Base-by-base conservation (phyloP, 2,113 vertebrate genomes). In the Lethenteron reissneri region DNA sequence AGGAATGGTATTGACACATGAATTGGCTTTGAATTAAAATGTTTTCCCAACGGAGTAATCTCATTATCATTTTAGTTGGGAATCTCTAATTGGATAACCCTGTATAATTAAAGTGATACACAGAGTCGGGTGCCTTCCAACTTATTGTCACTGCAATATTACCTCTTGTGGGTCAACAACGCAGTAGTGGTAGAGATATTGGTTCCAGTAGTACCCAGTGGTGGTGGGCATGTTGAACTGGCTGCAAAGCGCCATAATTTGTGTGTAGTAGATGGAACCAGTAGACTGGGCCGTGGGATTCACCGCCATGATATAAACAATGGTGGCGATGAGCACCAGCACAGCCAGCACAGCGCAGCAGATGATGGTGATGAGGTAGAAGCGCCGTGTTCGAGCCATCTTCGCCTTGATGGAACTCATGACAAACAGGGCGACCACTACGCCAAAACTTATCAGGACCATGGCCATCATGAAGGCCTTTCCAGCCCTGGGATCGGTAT, bases 81-180 rank as follows among this genome's bases (percentile, higher is more conserved):
- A 41, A 41, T 41, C 4, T 41, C 41, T 41, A 41, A 41, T 41
- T 41, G 41, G 41, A 41, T 41, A 6, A 41, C 41, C 41, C 41
- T 41, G 41, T 7, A 41, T 41, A 41, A 41, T 41, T 7, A 41
- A 41, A 41, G 5, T 41, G 41, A 41, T 7, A 41, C 41, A 41
- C 41, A 41, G 41, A 41, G 41, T 6, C 41, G 41, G 41, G 41
- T 41, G 41, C 41, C 41, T 41, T 41, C 41, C 41, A 41, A 41
- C 41, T 41, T 41, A 41, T 41, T 41, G 41, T 41, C 6, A 41
- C 41, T 41, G 41, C 6, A 41, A 75, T 59, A 72, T 73, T 75
- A 86, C 87, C 85, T 90, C 87, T 73, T 91, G 86, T 0, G 87
- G 85, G 75, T 91, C 88, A 81, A 91, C 87, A 41, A 80, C 84